phyloP scores from a whole-genome alignment of 2,797 vertebrate species.

The Onychomys leucogaster region DNA sequence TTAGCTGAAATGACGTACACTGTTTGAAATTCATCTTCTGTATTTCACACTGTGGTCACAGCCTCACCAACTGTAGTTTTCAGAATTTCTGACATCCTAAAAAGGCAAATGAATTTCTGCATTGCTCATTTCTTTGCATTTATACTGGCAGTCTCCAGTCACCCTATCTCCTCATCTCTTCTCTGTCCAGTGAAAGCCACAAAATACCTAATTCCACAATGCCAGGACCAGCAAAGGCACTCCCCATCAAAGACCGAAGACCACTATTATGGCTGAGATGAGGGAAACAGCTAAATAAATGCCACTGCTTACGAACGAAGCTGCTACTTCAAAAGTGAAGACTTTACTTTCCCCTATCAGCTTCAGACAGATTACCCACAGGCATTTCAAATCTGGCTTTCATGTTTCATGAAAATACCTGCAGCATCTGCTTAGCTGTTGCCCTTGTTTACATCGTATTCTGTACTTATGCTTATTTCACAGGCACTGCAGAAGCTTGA shows the following conservation, averaged over 20 bases:
- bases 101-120: neutral
- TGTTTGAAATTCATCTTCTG: neutral
- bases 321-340: slow-evolving; percentile 50
- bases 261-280: neutral
- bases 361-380: slow-evolving; percentile 51
- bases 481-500: slow-evolving; percentile 40
- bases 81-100: neutral
- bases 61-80: neutral
- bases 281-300: neutral
- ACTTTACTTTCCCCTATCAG: slow-evolving; percentile 52
- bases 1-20: neutral
- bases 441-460: slow-evolving; percentile 59
- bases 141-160: neutral
- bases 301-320: slow-evolving; percentile 44
- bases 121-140: neutral
- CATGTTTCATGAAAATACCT: slow-evolving; percentile 64
- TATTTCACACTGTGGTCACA: slow-evolving; percentile 1
- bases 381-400: slow-evolving; percentile 70
- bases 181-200: slow-evolving; percentile 1
- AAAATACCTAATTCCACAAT: slow-evolving; percentile 32
- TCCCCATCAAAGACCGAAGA: neutral
- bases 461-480: slow-evolving; percentile 67
- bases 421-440: slow-evolving; percentile 43
- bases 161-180: slow-evolving; percentile 3
- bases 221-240: neutral